Conservation (phyloP, 2,113 vertebrate genomes). For the Grammomys dolichurus region DNA sequence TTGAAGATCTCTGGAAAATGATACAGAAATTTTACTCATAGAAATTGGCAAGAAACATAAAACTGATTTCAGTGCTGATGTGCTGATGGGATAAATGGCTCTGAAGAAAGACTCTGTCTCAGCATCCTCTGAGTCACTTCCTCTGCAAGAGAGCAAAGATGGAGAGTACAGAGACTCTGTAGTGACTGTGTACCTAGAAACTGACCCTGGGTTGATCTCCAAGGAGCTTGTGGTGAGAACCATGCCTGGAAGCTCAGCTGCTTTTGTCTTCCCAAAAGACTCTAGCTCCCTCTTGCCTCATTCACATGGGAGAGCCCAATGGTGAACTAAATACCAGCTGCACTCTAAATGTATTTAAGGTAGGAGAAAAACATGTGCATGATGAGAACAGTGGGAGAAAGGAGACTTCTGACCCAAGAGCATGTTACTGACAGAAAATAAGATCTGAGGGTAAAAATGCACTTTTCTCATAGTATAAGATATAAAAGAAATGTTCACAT, state of each 20-base stretch:
- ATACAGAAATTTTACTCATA: slow-evolving; percentile 51
- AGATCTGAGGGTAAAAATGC: background rate
- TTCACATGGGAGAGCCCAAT: background rate
- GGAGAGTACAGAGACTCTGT: slow-evolving; percentile 23
- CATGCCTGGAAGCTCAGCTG: background rate
- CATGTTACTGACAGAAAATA: slow-evolving; percentile 29
- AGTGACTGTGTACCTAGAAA: background rate
- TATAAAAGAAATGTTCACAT: slow-evolving; percentile 25
- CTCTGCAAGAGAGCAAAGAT: slow-evolving; percentile 47
- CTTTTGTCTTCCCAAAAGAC: background rate
- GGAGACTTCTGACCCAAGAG: slow-evolving; percentile 13
- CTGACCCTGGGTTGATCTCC: background rate
- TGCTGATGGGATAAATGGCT: background rate
- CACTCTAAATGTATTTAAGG: slow-evolving; percentile 49
- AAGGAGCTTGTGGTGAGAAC: background rate
- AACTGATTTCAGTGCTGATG: slow-evolving; percentile 43
- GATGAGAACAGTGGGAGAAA: background rate
- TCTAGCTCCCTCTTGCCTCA: background rate
- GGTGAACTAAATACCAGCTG: background rate
- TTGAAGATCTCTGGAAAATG: slow-evolving; percentile 49
- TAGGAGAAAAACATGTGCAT: background rate
- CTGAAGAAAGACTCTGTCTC: slow-evolving; percentile 36
- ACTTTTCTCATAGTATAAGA: slow-evolving; percentile 22
- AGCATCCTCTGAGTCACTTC: slow-evolving; percentile 71
- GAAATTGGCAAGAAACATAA: slow-evolving; percentile 62